Conservation (phyloP, 2,113 vertebrate species). For the Gadus chalcogrammus region DNA sequence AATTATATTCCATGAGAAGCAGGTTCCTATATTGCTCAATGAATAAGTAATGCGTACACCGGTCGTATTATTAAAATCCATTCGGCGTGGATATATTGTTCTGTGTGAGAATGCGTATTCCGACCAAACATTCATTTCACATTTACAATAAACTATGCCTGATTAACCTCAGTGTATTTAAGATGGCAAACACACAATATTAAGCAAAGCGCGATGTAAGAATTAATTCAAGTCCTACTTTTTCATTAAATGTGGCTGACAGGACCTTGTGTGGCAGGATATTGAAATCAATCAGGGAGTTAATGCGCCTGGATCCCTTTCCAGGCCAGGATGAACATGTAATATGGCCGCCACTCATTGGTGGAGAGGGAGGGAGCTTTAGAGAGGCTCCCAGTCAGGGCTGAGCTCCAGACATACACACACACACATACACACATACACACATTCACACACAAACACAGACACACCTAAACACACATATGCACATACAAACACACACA, state of each 20-base stretch:
- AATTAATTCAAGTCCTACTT: conserved; percentile 62
- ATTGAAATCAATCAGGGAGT: conserved; percentile 62
- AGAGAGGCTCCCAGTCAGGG: too few species aligned
- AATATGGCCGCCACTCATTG: conserved; percentile 19
- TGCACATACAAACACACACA: too few species aligned
- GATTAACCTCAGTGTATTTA: conserved; percentile 54
- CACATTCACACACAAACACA: conserved; percentile 2
- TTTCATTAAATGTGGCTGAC: conserved; percentile 65
- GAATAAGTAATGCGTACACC: conserved; percentile 43
- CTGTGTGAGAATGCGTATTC: conserved; percentile 47
- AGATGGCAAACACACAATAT: conserved; percentile 51
- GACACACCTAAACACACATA: too few species aligned
- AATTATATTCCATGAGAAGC: too few species aligned
- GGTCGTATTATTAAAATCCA: conserved; percentile 42
- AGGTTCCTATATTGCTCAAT: background rate
- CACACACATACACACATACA: background rate
- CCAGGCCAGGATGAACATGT: conserved; percentile 29
- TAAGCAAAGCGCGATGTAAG: conserved; percentile 39
- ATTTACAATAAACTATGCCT: conserved; percentile 57
- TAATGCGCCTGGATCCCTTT: conserved; percentile 43
- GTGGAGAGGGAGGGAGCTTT: conserved; percentile 30
- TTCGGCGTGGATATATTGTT: conserved; percentile 56
- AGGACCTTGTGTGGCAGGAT: conserved; percentile 56
- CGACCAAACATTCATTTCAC: conserved; percentile 56
- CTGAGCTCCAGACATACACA: background rate